Evolutionary conservation across 1,140 invertebrate species (phyloP), one percentile per base, ranked within the genome.

Genomic region (Drosophila serrata): DNA sequence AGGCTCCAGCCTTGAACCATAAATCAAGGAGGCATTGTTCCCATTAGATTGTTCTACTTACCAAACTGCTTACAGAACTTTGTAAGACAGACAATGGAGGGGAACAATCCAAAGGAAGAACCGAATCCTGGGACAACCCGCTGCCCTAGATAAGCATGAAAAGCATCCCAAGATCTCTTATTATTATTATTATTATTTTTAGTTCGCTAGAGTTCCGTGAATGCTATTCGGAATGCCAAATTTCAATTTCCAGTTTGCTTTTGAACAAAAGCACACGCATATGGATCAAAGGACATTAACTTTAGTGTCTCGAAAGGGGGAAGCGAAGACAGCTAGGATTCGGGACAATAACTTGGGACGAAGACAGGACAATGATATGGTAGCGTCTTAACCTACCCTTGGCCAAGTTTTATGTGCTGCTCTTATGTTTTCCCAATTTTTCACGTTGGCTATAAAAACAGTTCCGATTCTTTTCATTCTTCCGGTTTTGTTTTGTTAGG

Each of bases 381-480:
- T 48, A 77, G 75, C 64, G 49, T 69, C 43, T 58, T 49, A 40
- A 82, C 72, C 75, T 74, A 81, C 69, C 58, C 86, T 65, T 65
- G 48, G 64, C 59, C 63, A 72, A 63, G 46, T 70, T 77, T 62
- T 62, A 45, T 76, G n/a, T 53, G 69, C 58, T 33, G 49, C 53
- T 80, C 82, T 87, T 88, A 82, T 80, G 80, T 63, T 88, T 88
- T 88, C 29, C 67, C 82, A 88, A 82, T 76, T 88, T 88, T 82
- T 73, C 84, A 88, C 81, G 67, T 46, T 61, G 68, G 27, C 70
- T 46, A 53, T 74, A 74, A 74, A 74, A 74, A 74, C 74, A 72
- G 45, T 70, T 67, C 45, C 46, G 57, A 62, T 56, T 81, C 53
- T 39, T 46, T 58, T 57, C 55, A 70, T 55, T 60, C 56, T 46